Evolutionary conservation across 2,888 invertebrate genomes (phyloP), one percentile per base, ranked within the genome.

Genomic region (Drosophila buzzatii): DNA sequence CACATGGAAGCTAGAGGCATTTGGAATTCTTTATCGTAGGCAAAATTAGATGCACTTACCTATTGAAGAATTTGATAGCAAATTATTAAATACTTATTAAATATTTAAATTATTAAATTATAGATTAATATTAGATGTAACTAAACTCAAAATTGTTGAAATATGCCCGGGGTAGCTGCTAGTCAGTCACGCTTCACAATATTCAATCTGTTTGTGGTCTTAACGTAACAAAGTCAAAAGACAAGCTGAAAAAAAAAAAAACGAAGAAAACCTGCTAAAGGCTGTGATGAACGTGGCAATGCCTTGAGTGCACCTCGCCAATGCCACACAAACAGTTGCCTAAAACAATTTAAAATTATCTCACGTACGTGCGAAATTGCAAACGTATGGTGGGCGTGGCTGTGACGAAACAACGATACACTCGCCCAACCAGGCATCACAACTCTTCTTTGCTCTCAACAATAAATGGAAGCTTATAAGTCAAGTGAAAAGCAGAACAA

Each of bases 281-380:
- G 39, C 27, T 49, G 42, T 44, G 27, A 37, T 63, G 76, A 73
- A 73, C 64, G 73, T 76, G 58, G 67, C 63, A 9, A 60, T 44
- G 62, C 18, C 9, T 57, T 57, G 45, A 52, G 67, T 45, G 57
- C 35, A 47, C 14, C 42, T 75, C 44, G 73, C 59, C 70, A 61
- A 68, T 64, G 55, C 56, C 45, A 62, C 70, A 72, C 69, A 47
- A 74, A 72, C 85, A 87, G 80, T 83, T 85, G 73, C 71, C 80
- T 67, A 86, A 85, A 87, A 85, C 88, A 76, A 90, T 86, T 86
- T 89, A 86, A 86, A 88, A 89, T 86, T 86, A 89, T 88, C 86
- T 86, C 85, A 86, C 85, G 90, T 88, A 88, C 83, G 89, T 89
- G 85, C 71, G 74, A 85, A 85, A 85, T 85, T 87, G 85, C 88